Conservation (phyloP, 1,140 invertebrate species). For the Chrysomallon squamiferum region DNA sequence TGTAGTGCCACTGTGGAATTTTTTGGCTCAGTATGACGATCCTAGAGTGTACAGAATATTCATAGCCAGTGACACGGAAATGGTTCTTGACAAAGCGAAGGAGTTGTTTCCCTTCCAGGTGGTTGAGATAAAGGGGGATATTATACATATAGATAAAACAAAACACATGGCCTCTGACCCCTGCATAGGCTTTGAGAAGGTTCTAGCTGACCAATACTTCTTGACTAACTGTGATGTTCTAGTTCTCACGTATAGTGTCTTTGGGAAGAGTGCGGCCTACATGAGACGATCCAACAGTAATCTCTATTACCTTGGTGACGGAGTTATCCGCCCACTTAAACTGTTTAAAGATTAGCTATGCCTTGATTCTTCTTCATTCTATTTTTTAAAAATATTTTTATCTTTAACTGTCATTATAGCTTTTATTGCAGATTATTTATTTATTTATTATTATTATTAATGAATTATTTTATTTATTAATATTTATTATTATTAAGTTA, state of each 20-base stretch:
- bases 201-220: slow-evolving; percentile 36
- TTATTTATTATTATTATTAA: too few relatives aligned
- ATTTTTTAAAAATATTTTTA: too few relatives aligned
- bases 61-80: slow-evolving; percentile 36
- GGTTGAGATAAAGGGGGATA: slow-evolving; percentile 28
- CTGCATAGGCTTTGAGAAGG: slow-evolving; percentile 30
- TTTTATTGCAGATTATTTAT: too few relatives aligned
- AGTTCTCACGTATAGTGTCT: slow-evolving; percentile 35
- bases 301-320: slow-evolving; percentile 29
- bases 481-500: too few relatives aligned
- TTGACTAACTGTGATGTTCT: slow-evolving; percentile 34
- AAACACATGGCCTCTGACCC: slow-evolving; percentile 13
- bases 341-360: slow-evolving; percentile 23
- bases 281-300: slow-evolving; percentile 30
- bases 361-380: too few relatives aligned
- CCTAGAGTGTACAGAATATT: slow-evolving; percentile 27
- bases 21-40: slow-evolving; percentile 24
- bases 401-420: too few relatives aligned
- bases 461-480: too few relatives aligned
- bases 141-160: slow-evolving; percentile 34
- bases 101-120: slow-evolving; percentile 18
- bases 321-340: slow-evolving; percentile 21
- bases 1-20: slow-evolving; percentile 29
- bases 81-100: slow-evolving; percentile 22
- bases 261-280: slow-evolving; percentile 32